Evolutionary conservation across 2,797 vertebrate species (phyloP), one percentile per base, ranked within the genome.

Genomic region (Poeciliopsis gracilis): DNA sequence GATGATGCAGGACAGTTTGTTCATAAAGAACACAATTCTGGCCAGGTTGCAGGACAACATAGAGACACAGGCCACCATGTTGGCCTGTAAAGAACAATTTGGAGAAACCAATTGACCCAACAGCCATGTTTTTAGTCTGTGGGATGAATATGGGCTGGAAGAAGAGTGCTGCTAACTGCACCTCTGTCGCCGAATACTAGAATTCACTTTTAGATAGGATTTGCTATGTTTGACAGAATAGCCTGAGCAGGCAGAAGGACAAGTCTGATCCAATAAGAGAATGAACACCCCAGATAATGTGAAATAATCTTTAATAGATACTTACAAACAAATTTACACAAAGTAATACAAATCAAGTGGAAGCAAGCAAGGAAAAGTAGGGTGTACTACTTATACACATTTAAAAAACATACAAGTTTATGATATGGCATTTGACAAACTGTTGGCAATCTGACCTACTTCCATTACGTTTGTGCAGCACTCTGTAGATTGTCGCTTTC

Each of bases 291-390:
- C 73, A 84, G 53, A 43, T 87, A 85, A 86, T 92, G 94, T 91
- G 94, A 97, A 97, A 97, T 97, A 96, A 97, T 97, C 93, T 97
- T 97, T 94, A 97, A 97, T 97, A 95, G 94, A 95, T 96, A 96
- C 96, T 94, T 95, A 93, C 90, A 94, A 96, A 96, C 93, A 95
- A 91, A 96, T 95, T 96, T 97, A 97, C 96, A 96, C 92, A 93
- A 93, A 95, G 87, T 83, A 93, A 96, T 96, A 97, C 93, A 96
- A 96, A 95, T 88, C 92, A 93, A 95, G 94, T 91, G 92, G 91
- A 96, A 95, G 93, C 92, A 75, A 75, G 36, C 53, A 61, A 84
- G 79, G 45, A 88, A 91, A 90, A 86, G 78, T 73, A 87, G 85
- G 59, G 77, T 91, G 89, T 85, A 87, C 70, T 75, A 89, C 57